Percentiles rank a stretch among this genome's conserved stretches.
Evolutionary conservation across 2,888 invertebrate genomes (phyloP).

Genomic region (Azorinus chamasolen): DNA sequence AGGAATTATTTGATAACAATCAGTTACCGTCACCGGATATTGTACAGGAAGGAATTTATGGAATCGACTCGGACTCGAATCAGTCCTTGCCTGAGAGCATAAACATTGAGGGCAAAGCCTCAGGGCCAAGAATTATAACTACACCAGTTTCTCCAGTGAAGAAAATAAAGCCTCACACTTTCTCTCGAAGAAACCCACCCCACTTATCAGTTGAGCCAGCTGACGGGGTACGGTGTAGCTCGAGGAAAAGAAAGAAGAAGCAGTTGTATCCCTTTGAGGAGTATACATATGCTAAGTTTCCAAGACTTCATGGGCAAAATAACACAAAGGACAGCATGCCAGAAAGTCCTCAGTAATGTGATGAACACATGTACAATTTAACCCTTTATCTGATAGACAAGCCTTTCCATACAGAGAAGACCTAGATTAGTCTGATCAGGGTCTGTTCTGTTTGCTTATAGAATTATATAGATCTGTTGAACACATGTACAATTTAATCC

Average conservation of each 20-base stretch:
- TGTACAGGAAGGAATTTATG: constrained; percentile 33
- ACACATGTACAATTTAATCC: too few species aligned
- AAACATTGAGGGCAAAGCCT: constrained; percentile 14
- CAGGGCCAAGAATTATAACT: constrained; percentile 51
- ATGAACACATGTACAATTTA: too few species aligned
- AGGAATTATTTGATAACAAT: constrained; percentile 65
- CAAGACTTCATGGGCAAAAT: constrained; percentile 31
- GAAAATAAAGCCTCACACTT: constrained; percentile 21
- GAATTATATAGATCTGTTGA: too few species aligned
- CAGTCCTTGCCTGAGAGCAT: constrained; percentile 1
- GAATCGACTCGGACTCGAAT: constrained; percentile 40
- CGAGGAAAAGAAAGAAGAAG: constrained; percentile 82
- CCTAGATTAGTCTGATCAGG: too few species aligned
- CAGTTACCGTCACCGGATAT: constrained; percentile 49
- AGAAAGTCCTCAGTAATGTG: not conserved
- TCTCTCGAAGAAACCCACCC: constrained; percentile 1
- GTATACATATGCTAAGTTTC: constrained; percentile 76
- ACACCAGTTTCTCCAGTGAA: constrained; percentile 53
- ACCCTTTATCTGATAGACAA: too few species aligned
- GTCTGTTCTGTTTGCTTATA: too few species aligned
- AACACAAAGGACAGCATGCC: constrained; percentile 2
- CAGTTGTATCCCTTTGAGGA: constrained; percentile 84
- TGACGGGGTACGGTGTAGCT: constrained; percentile 75
- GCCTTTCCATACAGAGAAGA: too few species aligned
- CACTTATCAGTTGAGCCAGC: constrained; percentile 5